These are phyloP conservation scores for Meriones psammophilus DNA, from an alignment of 2,797 vertebrate genomes.

Conservation along the genomic window DNA sequence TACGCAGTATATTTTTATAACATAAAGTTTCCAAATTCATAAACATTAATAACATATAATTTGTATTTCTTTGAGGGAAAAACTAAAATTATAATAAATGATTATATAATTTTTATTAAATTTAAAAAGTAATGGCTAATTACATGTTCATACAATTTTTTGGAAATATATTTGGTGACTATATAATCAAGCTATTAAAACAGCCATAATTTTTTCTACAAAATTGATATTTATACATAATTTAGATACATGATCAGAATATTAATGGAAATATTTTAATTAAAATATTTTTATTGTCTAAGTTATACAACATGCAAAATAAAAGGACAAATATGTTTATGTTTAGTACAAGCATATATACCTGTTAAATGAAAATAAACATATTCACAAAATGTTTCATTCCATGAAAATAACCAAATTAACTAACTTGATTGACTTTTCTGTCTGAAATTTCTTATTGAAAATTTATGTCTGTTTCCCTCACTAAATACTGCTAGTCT, in stretches of 20 bases:
- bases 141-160: background rate
- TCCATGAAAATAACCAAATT: background rate
- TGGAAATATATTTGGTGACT: constrained; percentile 6
- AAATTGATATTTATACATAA: background rate
- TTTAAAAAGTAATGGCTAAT: background rate
- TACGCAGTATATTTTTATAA: background rate
- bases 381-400: background rate
- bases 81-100: background rate
- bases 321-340: background rate
- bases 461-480: constrained; percentile 2
- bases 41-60: background rate
- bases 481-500: constrained; percentile 54
- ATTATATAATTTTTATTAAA: background rate
- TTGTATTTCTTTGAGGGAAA: background rate
- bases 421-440: constrained; percentile 42
- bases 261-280: background rate
- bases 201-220: background rate
- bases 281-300: background rate
- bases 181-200: constrained; percentile 11
- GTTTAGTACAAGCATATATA: background rate
- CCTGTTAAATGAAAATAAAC: background rate
- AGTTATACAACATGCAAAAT: background rate
- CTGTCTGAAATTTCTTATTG: constrained; percentile 45
- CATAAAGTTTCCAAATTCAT: background rate
- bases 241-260: background rate